These are phyloP conservation scores for Mormyrus lacerda DNA, from an alignment of 2,113 vertebrate genomes.

Conservation along the genomic window DNA sequence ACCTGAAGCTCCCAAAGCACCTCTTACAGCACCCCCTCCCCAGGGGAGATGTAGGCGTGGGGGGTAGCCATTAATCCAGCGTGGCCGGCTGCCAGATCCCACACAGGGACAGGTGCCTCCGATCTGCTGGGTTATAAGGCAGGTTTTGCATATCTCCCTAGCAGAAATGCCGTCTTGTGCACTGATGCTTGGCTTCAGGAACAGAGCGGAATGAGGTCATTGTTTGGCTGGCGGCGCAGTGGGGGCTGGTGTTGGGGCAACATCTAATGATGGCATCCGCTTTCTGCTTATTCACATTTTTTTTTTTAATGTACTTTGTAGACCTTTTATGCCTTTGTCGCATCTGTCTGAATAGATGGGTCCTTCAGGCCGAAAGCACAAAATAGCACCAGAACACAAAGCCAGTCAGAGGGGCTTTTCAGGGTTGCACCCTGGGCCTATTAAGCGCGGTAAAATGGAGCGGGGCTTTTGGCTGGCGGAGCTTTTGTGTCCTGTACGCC, in stretches of 20 bases:
- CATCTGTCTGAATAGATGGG: not conserved
- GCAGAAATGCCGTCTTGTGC: conserved; percentile 8
- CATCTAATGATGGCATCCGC: not conserved
- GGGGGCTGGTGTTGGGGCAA: not conserved
- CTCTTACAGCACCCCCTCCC: not conserved
- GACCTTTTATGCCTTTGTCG: not conserved
- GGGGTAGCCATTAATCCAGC: not conserved
- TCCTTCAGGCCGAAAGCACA: not conserved
- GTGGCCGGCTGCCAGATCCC: not conserved
- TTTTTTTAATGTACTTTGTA: not conserved
- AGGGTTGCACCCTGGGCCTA: not conserved
- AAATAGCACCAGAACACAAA: not conserved
- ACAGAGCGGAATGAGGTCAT: not conserved
- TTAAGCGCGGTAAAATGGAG: not conserved
- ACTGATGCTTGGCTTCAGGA: not conserved
- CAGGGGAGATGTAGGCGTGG: not conserved
- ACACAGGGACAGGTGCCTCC: not conserved
- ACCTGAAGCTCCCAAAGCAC: not conserved
- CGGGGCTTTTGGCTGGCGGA: not conserved
- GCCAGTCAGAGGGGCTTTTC: not conserved
- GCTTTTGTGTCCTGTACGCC: not conserved
- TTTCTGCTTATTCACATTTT: not conserved
- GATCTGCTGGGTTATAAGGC: not conserved
- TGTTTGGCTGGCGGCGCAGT: not conserved
- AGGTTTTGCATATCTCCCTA: conserved; percentile 12